A percentile compares a stretch with the other conserved stretches of the same genome.
phyloP scores from a whole-genome alignment of 37 sponge, comb jelly and placozoan genomes.

The Axinella damicornis region DNA sequence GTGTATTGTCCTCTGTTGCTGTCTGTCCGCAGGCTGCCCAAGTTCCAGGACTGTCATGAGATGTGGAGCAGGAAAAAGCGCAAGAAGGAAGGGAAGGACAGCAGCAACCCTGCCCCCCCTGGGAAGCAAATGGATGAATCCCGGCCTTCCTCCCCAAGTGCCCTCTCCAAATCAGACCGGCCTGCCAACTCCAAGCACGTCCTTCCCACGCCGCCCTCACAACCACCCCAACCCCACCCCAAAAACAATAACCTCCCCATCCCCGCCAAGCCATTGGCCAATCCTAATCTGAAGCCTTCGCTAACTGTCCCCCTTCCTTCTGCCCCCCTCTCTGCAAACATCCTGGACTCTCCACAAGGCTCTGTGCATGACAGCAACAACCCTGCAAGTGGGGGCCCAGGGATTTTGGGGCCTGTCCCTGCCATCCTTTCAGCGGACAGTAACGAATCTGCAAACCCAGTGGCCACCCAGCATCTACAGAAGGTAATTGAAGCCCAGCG shows the following conservation, averaged over 20 bases:
- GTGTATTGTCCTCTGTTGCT: background rate
- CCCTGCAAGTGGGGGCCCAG: background rate
- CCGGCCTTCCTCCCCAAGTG: background rate
- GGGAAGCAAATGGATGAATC: background rate
- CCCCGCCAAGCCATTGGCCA: background rate
- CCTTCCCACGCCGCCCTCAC: background rate
- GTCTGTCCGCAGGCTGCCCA: conserved; percentile 76
- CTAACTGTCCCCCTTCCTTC: conserved; percentile 63
- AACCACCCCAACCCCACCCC: background rate
- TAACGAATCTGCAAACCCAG: background rate
- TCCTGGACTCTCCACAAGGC: conserved; percentile 51
- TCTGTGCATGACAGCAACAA: background rate
- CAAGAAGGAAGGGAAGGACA: conserved; percentile 54
- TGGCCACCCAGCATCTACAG: conserved; percentile 36
- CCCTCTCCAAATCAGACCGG: too few relatives aligned
- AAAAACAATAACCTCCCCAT: background rate
- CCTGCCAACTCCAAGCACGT: background rate
- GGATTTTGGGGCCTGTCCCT: background rate
- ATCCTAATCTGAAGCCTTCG: conserved; percentile 12
- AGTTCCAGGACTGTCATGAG: conserved; percentile 97
- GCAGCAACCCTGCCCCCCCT: too few relatives aligned
- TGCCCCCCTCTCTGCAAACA: conserved; percentile 54
- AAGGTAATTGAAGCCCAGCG: conserved; percentile 68
- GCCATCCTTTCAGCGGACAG: background rate
- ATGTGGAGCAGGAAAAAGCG: conserved; percentile 92